Percentiles rank a stretch among this genome's conserved stretches.
These are phyloP conservation scores for Lasioglossum pauxillum DNA, from an alignment of 2,888 invertebrate species.

Conservation along the genomic window DNA sequence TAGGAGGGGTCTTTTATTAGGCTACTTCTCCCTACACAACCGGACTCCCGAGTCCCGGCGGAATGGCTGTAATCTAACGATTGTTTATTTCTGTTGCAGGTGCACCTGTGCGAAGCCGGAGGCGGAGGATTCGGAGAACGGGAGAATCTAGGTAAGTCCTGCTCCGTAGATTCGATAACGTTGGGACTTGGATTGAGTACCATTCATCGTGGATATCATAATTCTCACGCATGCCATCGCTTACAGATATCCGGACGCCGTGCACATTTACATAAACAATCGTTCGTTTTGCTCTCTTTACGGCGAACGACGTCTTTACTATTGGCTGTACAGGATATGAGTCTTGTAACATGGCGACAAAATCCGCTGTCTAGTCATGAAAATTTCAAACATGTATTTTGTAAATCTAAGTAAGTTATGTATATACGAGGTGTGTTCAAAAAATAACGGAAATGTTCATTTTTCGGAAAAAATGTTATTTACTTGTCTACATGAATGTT, in stretches of 20 bases:
- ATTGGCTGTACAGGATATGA: too few species aligned
- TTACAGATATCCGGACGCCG: not conserved
- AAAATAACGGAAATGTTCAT: too few species aligned
- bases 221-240: not conserved
- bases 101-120: conserved; percentile 65
- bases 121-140: conserved; percentile 75
- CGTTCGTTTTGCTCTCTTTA: not conserved
- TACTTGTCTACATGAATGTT: too few species aligned
- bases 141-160: conserved; percentile 77
- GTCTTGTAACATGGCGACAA: too few species aligned
- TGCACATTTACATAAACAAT: not conserved
- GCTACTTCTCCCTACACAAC: too few species aligned
- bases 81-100: conserved; percentile 66
- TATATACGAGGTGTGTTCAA: too few species aligned
- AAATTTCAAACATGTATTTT: too few species aligned
- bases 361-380: too few species aligned
- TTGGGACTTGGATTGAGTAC: not conserved
- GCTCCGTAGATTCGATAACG: not conserved
- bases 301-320: not conserved
- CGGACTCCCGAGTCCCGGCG: not conserved
- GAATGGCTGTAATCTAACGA: conserved; percentile 32
- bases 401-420: too few species aligned
- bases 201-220: not conserved
- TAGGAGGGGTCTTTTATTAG: too few species aligned
- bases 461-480: too few species aligned